Percentiles rank a stretch among this genome's conserved stretches.
These are phyloP conservation scores for Chaetoderma sp. DNA, from an alignment of 2,888 invertebrate species.

Conservation along the genomic window DNA sequence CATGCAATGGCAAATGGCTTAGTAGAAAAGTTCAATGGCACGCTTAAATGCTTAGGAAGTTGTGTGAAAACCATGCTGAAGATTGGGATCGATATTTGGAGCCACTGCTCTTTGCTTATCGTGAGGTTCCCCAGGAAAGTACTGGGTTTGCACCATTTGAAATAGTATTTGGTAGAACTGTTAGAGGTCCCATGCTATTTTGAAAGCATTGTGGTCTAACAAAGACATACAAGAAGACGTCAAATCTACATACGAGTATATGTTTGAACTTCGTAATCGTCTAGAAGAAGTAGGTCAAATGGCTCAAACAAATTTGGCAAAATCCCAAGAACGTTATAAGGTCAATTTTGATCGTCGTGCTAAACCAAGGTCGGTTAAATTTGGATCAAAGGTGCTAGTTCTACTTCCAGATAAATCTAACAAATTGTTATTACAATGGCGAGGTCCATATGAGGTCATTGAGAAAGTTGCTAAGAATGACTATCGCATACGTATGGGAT, in stretches of 20 bases:
- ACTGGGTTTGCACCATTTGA: too few relatives aligned
- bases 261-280: constrained; percentile 23
- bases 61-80: too few relatives aligned
- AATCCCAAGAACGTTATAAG: constrained; percentile 16
- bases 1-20: constrained; percentile 34
- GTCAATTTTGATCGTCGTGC: constrained; percentile 32
- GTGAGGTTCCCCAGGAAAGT: too few relatives aligned
- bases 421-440: constrained; percentile 32
- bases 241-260: constrained; percentile 26
- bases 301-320: constrained; percentile 21
- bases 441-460: constrained; percentile 29
- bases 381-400: constrained; percentile 36
- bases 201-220: too few relatives aligned
- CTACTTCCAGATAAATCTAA: constrained; percentile 32
- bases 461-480: constrained; percentile 16
- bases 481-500: constrained; percentile 23
- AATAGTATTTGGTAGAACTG: too few relatives aligned
- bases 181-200: too few relatives aligned
- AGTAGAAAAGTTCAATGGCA: constrained; percentile 31
- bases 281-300: too few relatives aligned
- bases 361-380: constrained; percentile 18
- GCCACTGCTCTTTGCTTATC: too few relatives aligned
- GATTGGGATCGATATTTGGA: too few relatives aligned
- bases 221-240: constrained; percentile 16
- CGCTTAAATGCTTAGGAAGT: too few relatives aligned